A percentile compares a stretch with the other conserved stretches of the same genome.
Evolutionary conservation across 1,140 invertebrate species (phyloP).

Genomic region (Propsilocerus akamusi): DNA sequence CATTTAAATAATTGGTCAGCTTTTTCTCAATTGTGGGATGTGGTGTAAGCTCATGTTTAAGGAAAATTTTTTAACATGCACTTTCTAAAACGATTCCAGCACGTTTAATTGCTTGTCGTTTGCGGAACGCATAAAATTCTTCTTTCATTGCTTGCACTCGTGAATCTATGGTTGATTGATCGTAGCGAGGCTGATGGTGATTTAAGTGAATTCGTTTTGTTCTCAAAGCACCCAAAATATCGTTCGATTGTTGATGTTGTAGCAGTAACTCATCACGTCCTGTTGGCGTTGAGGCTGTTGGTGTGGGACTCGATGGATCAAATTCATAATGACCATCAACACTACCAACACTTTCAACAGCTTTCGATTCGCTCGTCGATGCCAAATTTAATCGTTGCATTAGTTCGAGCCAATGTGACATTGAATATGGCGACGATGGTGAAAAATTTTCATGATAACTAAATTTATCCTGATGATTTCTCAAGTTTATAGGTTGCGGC

Average conservation of each 20-base stretch:
- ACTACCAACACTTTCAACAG: constrained; percentile 57
- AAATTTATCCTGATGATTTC: neutral
- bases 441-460: constrained; percentile 11
- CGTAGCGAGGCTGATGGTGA: constrained; percentile 31
- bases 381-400: constrained; percentile 28
- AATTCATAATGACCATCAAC: constrained; percentile 94
- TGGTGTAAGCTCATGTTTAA: constrained; percentile 6
- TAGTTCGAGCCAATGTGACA: constrained; percentile 38
- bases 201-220: constrained; percentile 14
- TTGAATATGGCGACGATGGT: constrained; percentile 35
- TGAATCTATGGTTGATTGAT: constrained; percentile 57
- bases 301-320: constrained; percentile 62
- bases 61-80: constrained; percentile 46
- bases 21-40: too few species aligned
- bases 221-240: constrained; percentile 22
- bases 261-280: constrained; percentile 27
- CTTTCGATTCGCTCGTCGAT: constrained; percentile 28
- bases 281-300: constrained; percentile 39
- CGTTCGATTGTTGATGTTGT: constrained; percentile 20
- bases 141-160: constrained; percentile 87
- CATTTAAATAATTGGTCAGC: too few species aligned
- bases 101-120: constrained; percentile 49
- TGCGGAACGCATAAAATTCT: constrained; percentile 83
- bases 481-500: constrained; percentile 31
- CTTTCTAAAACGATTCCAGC: constrained; percentile 47